Evolutionary conservation across 2,888 invertebrate species (phyloP).

Genomic region (Cepaea hortensis): DNA sequence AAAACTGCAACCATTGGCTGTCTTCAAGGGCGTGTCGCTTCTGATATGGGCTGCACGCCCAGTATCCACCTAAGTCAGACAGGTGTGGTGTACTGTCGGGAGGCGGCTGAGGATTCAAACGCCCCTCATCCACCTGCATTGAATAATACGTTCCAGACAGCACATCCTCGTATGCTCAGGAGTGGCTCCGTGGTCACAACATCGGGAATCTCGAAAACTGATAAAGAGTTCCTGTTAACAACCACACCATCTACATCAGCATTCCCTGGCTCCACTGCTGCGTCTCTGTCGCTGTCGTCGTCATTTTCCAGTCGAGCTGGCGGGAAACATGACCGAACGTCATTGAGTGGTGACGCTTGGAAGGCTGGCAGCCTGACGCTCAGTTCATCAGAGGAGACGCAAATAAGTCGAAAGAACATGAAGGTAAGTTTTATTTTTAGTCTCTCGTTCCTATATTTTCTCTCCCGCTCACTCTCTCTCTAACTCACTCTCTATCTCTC

Average conservation of each 20-base stretch:
- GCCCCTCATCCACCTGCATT: constrained; percentile 61
- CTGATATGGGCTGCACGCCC: constrained; percentile 74
- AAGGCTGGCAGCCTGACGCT: constrained; percentile 8
- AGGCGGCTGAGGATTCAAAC: constrained; percentile 70
- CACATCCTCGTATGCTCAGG: constrained; percentile 43
- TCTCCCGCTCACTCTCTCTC: constrained; percentile 25
- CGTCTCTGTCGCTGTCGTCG: not conserved
- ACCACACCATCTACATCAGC: constrained; percentile 1
- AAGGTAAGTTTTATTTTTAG: constrained; percentile 46
- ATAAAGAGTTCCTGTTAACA: not conserved
- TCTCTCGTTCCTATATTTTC: constrained; percentile 27
- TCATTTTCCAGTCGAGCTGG: not conserved
- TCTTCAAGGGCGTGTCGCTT: constrained; percentile 41
- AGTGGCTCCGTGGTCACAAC: constrained; percentile 24
- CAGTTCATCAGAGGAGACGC: constrained; percentile 52
- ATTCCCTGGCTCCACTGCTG: not conserved
- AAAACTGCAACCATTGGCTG: constrained; percentile 45
- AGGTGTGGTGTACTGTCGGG: constrained; percentile 72
- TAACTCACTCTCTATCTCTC: constrained; percentile 24
- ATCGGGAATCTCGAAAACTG: constrained; percentile 1
- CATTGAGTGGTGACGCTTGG: not conserved
- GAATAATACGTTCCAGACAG: constrained; percentile 57
- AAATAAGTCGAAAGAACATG: constrained; percentile 48
- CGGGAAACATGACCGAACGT: not conserved
- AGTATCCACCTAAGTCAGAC: constrained; percentile 74